Base-by-base conservation (phyloP, 2,888 invertebrate genomes). In the Drosophila subquinaria region DNA sequence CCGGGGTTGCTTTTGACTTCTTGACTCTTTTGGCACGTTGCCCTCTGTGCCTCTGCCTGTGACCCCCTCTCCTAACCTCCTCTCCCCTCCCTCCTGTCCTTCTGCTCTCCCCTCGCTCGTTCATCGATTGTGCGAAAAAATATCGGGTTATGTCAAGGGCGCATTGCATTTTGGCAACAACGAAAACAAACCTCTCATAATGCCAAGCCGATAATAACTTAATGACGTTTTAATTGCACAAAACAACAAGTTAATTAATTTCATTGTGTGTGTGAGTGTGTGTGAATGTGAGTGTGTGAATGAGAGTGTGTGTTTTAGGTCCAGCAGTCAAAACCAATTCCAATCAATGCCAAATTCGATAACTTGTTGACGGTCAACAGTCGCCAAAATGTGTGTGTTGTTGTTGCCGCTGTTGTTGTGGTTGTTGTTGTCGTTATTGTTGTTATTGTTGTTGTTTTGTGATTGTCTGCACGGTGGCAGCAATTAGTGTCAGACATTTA, bases 181-280 rank as follows among this genome's bases (percentile, higher is more conserved):
- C 20, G 30, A n/a, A 33, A 78, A 75, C 70, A 65, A 55, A 66
- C 71, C 72, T 74, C 73, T 78, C 81, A 88, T 81, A 88, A 86
- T 88, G 80, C 62, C 76, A 75, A 63, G 13, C 67, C 51, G 87
- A 84, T 84, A 87, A 85, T 89, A 79, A 73, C 84, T 73, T 89
- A 89, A 86, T 89, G 86, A 89, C 81, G 71, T 79, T 89, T 85
- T 87, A 87, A 87, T 87, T 87, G 86, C 78, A 75, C 79, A 82
- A 76, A 89, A 86, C 79, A 89, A 89, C 88, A 85, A 82, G 88
- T 87, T 89, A 81, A 87, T 87, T 89, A 82, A 79, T 73, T 88
- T 76, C 73, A 72, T 82, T 87, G 76, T 81, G 43, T 57, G 33
- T 48, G 33, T 33, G 23, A 52, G 33, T 56, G 15, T 38, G 42